phyloP scores from a whole-genome alignment of 1,140 invertebrate species.

The Diprion similis region DNA sequence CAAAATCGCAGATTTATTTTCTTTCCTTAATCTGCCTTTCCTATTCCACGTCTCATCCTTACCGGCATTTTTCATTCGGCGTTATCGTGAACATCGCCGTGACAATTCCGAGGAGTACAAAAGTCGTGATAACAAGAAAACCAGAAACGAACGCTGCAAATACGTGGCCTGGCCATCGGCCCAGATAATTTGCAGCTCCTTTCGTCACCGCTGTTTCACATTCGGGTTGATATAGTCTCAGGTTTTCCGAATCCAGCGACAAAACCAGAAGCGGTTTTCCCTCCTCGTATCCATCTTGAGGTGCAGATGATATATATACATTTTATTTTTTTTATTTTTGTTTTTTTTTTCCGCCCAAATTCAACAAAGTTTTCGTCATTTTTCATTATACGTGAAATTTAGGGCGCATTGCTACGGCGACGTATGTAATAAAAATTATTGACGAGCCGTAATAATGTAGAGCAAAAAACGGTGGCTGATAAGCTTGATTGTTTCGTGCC shows the following conservation, averaged over 20 bases:
- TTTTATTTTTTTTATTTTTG: no score
- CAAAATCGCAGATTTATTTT: no score
- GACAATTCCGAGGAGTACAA: conserved; percentile 27
- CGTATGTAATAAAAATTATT: no score
- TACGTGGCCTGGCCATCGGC: conserved; percentile 41
- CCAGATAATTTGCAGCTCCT: conserved; percentile 37
- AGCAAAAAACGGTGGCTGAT: no score
- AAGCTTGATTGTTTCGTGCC: no score
- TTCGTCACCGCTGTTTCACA: conserved; percentile 30
- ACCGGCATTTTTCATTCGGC: conserved; percentile 7
- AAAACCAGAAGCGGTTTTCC: conserved; percentile 19
- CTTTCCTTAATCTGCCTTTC: no score
- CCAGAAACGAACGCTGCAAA: conserved; percentile 34
- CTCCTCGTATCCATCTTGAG: conserved; percentile 14
- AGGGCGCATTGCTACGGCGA: no score
- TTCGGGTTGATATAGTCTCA: conserved; percentile 8
- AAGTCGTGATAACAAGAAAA: conserved; percentile 22
- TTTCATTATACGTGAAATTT: no score
- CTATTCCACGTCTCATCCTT: neutral
- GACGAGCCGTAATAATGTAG: no score
- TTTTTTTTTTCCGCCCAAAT: no score
- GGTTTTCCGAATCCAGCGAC: conserved; percentile 6
- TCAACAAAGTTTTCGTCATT: no score
- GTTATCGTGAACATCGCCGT: conserved; percentile 14
- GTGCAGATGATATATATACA: no score